phyloP scores from a whole-genome alignment of 2,113 vertebrate species.

The Prietella phreatophila region DNA sequence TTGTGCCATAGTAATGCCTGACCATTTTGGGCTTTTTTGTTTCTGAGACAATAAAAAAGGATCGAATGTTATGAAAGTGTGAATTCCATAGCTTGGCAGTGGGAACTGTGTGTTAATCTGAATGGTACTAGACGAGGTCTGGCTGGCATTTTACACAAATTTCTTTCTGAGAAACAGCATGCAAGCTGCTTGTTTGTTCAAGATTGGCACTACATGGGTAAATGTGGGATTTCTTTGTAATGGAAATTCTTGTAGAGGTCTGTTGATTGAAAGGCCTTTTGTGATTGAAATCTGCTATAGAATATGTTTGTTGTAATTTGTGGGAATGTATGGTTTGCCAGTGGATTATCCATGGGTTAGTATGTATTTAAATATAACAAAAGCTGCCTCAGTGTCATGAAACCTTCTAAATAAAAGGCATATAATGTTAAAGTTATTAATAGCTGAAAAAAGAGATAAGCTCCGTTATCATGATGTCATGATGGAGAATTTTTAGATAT shows the following conservation, averaged over 20 bases:
- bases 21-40: not conserved
- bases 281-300: not conserved
- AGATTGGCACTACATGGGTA: not conserved
- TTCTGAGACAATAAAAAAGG: not conserved
- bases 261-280: not conserved
- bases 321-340: not conserved
- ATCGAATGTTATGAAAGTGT: not conserved
- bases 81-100: not conserved
- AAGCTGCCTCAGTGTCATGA: not conserved
- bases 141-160: not conserved
- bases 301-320: not conserved
- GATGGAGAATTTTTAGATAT: not conserved
- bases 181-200: conserved; percentile 4
- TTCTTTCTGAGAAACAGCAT: not conserved
- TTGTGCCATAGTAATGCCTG: not conserved
- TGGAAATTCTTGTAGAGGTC: not conserved
- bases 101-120: not conserved
- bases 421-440: not conserved
- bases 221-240: not conserved
- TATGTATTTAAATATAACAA: not conserved
- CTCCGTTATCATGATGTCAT: not conserved
- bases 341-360: not conserved
- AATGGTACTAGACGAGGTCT: not conserved
- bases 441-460: not conserved
- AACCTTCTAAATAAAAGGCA: not conserved